These are phyloP conservation scores for Thalassoma bifasciatum DNA, from an alignment of 2,113 vertebrate species.

Conservation along the genomic window DNA sequence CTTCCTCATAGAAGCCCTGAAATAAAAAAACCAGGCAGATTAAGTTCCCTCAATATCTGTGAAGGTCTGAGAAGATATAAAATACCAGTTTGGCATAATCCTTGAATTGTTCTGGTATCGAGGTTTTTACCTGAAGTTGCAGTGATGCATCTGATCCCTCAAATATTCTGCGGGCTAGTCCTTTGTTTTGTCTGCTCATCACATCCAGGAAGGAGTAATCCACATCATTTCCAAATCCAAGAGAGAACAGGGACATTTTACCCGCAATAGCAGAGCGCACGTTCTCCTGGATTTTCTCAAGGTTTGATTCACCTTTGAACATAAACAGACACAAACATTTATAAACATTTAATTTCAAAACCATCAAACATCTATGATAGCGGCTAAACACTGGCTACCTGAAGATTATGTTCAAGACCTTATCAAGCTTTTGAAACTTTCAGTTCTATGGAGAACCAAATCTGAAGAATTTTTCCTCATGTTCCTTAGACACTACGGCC, in stretches of 20 bases:
- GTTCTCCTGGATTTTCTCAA: constrained; percentile 81
- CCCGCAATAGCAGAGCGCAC: constrained; percentile 77
- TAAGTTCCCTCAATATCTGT: background rate
- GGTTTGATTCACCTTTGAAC: constrained; percentile 76
- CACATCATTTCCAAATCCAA: constrained; percentile 92
- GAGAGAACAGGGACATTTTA: constrained; percentile 87
- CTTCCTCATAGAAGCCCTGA: constrained; percentile 88
- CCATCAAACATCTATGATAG: no score
- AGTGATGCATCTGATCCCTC: constrained; percentile 88
- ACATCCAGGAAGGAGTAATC: constrained; percentile 90
- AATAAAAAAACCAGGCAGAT: constrained; percentile 4
- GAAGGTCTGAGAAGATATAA: background rate
- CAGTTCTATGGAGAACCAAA: no score
- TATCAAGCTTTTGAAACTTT: no score
- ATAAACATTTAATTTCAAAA: background rate
- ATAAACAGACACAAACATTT: background rate
- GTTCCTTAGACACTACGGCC: no score
- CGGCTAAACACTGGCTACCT: background rate
- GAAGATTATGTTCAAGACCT: no score
- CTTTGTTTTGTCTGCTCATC: constrained; percentile 88
- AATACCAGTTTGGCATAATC: background rate
- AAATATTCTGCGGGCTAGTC: constrained; percentile 90
- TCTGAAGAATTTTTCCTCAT: no score
- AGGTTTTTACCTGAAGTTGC: constrained; percentile 83
- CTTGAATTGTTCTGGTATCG: background rate